Evolutionary conservation across 92 coral and sea anemone genomes (phyloP), one percentile per base, ranked within the genome.

Genomic region (Porites cylindrica): DNA sequence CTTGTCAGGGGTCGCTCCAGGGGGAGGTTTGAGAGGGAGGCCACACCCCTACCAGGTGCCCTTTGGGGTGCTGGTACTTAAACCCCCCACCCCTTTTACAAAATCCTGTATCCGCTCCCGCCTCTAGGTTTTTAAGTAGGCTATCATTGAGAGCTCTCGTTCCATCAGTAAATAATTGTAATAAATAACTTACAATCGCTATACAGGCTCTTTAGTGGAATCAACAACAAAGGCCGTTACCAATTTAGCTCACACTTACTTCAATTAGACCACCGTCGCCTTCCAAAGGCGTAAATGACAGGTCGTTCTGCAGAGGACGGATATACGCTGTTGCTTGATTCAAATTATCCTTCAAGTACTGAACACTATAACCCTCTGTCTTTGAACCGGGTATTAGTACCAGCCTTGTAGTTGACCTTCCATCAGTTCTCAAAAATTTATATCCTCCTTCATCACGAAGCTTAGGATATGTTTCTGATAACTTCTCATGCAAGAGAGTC

Each of bases 401-500:
- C 66, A 59, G 80, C 80, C 65, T 53, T 75, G 80, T 10, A 13
- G 66, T 66, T 14, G 75, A 81, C 66, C 85, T 12, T 24, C 85
- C 85, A 81, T 66, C 85, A 51, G 76, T 81, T 81, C 85, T 81
- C 14, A 68, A 81, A 80, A 67, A 81, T 67, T 81, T 66, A 5
- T 81, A 81, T 51, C 76, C 85, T 81, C 75, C 85, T 1, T 66
- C 85, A 52, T 67, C 76, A 50, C 64, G 76, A 81, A 81, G 85
- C 76, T 81, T 67, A 6, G 85, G 75, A 52, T n/a, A 81, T 70
- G 71, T 78, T 81, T 67, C 76, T 51, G 65, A 23, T 8, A 81
- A n/a, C 76, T 51, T 81, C 85, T 81, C 53, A 10, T 81, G 85
- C 75, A 81, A 58, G n/a, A 50, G 65, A 58, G 76, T 70, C 24